Conservation (phyloP, 2,888 invertebrate genomes). For the Microctonus hyperodae region DNA sequence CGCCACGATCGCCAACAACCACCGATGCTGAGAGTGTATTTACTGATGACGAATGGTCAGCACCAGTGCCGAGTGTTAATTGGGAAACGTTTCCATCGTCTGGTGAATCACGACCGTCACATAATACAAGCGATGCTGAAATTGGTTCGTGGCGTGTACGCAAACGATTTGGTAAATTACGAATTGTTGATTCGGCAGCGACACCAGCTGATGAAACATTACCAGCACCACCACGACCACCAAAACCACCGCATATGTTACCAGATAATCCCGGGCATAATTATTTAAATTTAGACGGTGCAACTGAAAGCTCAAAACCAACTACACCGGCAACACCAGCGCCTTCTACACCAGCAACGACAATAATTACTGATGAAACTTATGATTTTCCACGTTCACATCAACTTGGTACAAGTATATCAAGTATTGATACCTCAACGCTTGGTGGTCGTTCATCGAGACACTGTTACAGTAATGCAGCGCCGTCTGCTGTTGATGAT, state of each 20-base stretch:
- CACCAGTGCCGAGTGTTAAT: slow-evolving; percentile 65
- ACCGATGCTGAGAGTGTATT: slow-evolving; percentile 74
- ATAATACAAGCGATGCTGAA: slow-evolving; percentile 68
- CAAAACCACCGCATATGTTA: slow-evolving; percentile 73
- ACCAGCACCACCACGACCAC: slow-evolving; percentile 76
- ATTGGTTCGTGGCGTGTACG: slow-evolving; percentile 66
- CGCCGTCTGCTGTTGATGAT: slow-evolving; percentile 65
- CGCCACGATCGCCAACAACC: slow-evolving; percentile 70
- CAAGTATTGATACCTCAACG: slow-evolving; percentile 48
- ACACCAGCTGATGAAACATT: slow-evolving; percentile 57
- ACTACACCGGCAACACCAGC: slow-evolving; percentile 58
- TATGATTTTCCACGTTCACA: slow-evolving; percentile 78
- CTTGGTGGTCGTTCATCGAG: slow-evolving; percentile 54
- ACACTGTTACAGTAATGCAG: slow-evolving; percentile 72
- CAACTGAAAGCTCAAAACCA: slow-evolving; percentile 58
- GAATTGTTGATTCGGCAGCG: slow-evolving; percentile 53
- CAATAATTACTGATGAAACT: slow-evolving; percentile 65
- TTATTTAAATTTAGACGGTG: slow-evolving; percentile 64
- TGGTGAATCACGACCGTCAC: slow-evolving; percentile 65
- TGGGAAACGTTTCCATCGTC: slow-evolving; percentile 64
- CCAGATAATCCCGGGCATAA: slow-evolving; percentile 63
- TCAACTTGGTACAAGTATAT: slow-evolving; percentile 61
- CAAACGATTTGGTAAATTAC: slow-evolving; percentile 68
- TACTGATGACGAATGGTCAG: slow-evolving; percentile 73
- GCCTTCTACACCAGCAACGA: slow-evolving; percentile 53